Evolutionary conservation across 2,113 vertebrate species (phyloP), one percentile per base, ranked within the genome.

Genomic region (Malurus elegans): DNA sequence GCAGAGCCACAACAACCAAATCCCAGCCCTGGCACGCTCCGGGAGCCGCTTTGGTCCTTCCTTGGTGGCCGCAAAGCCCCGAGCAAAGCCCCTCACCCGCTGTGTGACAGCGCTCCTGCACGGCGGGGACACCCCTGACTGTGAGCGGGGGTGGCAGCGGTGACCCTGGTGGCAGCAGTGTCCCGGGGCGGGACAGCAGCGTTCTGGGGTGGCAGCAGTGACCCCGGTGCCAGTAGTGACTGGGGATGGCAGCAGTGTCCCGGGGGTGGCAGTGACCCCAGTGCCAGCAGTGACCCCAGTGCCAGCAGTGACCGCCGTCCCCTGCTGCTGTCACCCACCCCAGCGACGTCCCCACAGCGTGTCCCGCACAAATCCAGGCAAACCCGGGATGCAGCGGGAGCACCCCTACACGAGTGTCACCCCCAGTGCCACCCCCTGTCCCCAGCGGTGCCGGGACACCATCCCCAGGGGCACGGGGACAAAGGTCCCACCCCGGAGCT

Each of bases 281-380:
- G 11, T 4, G 31, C 32, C 34, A 18, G 19, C 16, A 20, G 47
- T 15, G 79, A 5, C 11, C 50, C 20, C n/a, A 1, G 11, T 4
- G 31, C 34, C 34, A 20, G 25, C 14, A 18, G 44, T 15, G 79
- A 5, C 38, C 71, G 26, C 14, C 0, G 2, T 26, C 62, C 67
- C 62, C 42, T 25, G 16, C 1, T 4, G 31, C 31, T 86, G 66
- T 60, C 69, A 36, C n/a, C 79, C 71, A 32, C 1, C 11, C 11
- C 8, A 9, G 32, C 0, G 0, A 15, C 13, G 40, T 38, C 38
- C 45, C 67, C 73, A 29, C 40, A 29, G 67, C 7, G 0, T 0
- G 9, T 38, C 18, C 47, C 20, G 40, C 23, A 12, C 42, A 62
- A 40, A 56, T 2, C 50, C 85, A 24, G 56, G 34, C 13, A 48